Evolutionary conservation across 2,113 vertebrate genomes (phyloP), one percentile per base, ranked within the genome.

Genomic region (Ginglymostoma cirratum): DNA sequence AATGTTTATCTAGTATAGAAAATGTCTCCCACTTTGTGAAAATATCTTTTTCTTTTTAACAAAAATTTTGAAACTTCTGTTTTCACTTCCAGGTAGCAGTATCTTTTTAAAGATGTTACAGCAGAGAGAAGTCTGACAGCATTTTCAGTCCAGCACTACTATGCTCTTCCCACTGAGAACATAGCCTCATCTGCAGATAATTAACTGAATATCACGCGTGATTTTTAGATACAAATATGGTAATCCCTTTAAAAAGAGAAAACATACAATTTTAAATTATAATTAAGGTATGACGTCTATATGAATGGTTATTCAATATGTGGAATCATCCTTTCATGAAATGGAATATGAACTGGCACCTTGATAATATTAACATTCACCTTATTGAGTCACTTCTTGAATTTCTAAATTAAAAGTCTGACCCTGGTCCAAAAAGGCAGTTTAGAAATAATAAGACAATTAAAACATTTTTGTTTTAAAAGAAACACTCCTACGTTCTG

Each of bases 271-370:
- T 95, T 69, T 76, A 76, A 72, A 76, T 76, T 95, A 38, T 30
- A 95, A 95, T 95, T 72, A 45, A 95, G 66, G 94, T 95, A 52
- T 48, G 45, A 72, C 3, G 42, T 95, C 27, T 95, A 48, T 52
- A 69, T 72, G 67, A 72, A 95, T 24, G 34, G 12, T 93, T 72
- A 72, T 95, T 72, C 38, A 72, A 42, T 95, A 95, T 38, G 93
- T 55, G 70, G 93, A 96, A 96, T 98, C 97, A 97, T 97, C 96
- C 96, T 96, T 97, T 98, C 97, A 96, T 97, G 27, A 95, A 95
- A 90, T 97, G 97, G 97, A 97, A 98, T 97, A 97, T 96, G 97
- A 97, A 97, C 97, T 98, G 97, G 97, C 97, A 97, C 96, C 96
- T 96, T 97, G 97, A 97, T 96, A 97, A 97, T 96, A 96, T 94